Percentiles rank a stretch among this genome's conserved stretches.
These are phyloP conservation scores for Zoanthus sansibaricus DNA, from an alignment of 92 coral and sea anemone species.

Conservation along the genomic window DNA sequence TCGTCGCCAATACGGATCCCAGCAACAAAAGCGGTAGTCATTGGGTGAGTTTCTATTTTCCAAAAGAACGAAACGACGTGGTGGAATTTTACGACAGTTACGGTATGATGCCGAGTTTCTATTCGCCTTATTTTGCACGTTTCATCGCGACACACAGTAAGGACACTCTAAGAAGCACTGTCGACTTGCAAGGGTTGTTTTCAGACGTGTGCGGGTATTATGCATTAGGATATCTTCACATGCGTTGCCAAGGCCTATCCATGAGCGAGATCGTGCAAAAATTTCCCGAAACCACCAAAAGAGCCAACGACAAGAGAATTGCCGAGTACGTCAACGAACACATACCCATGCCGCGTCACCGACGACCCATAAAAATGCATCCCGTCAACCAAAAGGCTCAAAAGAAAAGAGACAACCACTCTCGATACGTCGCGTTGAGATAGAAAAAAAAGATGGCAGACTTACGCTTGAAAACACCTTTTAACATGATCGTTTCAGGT, in stretches of 20 bases:
- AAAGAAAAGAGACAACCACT: too few relatives aligned
- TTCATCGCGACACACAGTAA: background rate
- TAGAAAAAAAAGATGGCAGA: too few relatives aligned
- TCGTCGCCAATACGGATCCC: constrained; percentile 3
- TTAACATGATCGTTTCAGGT: too few relatives aligned
- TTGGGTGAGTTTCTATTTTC: constrained; percentile 5
- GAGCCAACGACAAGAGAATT: background rate
- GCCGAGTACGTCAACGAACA: constrained; percentile 3
- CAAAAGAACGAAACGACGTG: background rate
- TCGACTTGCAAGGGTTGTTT: too few relatives aligned
- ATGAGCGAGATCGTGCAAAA: background rate
- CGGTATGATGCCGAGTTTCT: background rate
- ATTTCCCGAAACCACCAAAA: background rate
- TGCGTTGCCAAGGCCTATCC: background rate
- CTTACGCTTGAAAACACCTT: too few relatives aligned
- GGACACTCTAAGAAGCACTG: too few relatives aligned
- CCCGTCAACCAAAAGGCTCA: too few relatives aligned
- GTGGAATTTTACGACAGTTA: constrained; percentile 33
- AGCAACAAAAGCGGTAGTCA: background rate
- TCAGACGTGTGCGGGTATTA: too few relatives aligned
- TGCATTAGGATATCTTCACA: background rate
- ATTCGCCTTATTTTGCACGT: background rate
- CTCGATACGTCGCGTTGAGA: too few relatives aligned
- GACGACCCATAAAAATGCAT: background rate
- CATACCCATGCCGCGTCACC: background rate